Conservation (phyloP, 2,113 vertebrate species). For the Macrotus californicus region DNA sequence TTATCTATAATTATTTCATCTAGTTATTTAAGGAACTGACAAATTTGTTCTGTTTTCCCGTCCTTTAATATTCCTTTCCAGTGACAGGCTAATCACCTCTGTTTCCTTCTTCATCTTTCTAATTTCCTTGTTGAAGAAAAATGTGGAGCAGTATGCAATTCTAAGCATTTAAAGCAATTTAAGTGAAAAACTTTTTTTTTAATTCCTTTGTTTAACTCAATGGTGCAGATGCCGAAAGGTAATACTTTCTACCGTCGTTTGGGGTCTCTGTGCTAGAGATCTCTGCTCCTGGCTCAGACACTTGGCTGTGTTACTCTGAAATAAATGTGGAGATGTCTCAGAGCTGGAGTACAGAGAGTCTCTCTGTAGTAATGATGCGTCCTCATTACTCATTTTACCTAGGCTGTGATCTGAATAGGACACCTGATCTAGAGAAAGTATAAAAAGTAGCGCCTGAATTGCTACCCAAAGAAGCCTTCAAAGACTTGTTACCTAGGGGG, state of each 20-base stretch:
- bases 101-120: neutral
- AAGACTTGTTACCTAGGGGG: neutral
- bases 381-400: neutral
- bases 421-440: neutral
- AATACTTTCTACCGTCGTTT: neutral
- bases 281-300: neutral
- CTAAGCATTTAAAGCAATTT: neutral
- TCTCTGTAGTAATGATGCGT: neutral
- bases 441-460: neutral
- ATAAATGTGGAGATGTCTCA: neutral
- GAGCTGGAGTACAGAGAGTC: neutral
- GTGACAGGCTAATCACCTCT: neutral
- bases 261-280: neutral
- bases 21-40: constrained; percentile 6
- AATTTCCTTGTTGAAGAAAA: neutral
- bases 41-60: neutral
- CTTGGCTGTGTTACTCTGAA: neutral
- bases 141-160: neutral
- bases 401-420: neutral
- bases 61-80: constrained; percentile 12
- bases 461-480: neutral
- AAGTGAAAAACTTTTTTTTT: neutral
- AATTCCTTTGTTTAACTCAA: neutral
- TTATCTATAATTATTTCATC: neutral
- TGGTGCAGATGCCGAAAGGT: neutral